Percentiles rank a stretch among this genome's conserved stretches.
Conservation (phyloP, 2,113 vertebrate species). For the Proterorhinus semilunaris region DNA sequence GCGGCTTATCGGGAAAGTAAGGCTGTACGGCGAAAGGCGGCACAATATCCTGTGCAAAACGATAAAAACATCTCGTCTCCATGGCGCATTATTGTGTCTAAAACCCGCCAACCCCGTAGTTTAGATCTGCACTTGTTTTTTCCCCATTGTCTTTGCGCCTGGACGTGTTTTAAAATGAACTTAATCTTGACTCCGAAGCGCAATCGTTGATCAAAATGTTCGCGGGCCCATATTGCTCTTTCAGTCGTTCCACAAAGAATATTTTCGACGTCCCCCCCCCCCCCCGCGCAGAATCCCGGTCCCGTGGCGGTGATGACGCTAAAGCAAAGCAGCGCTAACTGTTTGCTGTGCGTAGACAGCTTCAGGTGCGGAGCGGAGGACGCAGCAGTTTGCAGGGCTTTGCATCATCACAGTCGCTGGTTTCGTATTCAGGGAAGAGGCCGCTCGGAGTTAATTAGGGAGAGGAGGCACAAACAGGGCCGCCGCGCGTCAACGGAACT, state of each 20-base stretch:
- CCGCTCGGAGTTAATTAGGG: conserved; percentile 63
- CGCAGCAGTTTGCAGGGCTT: conserved; percentile 61
- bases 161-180: too few relatives aligned
- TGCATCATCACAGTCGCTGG: conserved; percentile 71
- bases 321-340: conserved; percentile 39
- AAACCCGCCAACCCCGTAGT: too few relatives aligned
- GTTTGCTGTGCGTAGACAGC: conserved; percentile 18
- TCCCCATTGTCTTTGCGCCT: too few relatives aligned
- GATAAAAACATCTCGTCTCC: too few relatives aligned
- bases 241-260: conserved; percentile 51
- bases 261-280: conserved; percentile 49
- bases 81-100: too few relatives aligned
- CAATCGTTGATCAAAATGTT: too few relatives aligned
- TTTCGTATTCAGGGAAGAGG: conserved; percentile 65
- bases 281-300: conserved; percentile 59
- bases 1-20: too few relatives aligned
- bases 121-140: too few relatives aligned
- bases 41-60: too few relatives aligned
- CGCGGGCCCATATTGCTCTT: too few relatives aligned
- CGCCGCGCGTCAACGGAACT: neutral
- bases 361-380: conserved; percentile 55
- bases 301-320: conserved; percentile 50
- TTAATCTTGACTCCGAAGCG: too few relatives aligned
- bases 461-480: conserved; percentile 34
- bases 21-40: too few relatives aligned